Conservation (phyloP, 2,113 vertebrate species). For the Empidonax traillii region DNA sequence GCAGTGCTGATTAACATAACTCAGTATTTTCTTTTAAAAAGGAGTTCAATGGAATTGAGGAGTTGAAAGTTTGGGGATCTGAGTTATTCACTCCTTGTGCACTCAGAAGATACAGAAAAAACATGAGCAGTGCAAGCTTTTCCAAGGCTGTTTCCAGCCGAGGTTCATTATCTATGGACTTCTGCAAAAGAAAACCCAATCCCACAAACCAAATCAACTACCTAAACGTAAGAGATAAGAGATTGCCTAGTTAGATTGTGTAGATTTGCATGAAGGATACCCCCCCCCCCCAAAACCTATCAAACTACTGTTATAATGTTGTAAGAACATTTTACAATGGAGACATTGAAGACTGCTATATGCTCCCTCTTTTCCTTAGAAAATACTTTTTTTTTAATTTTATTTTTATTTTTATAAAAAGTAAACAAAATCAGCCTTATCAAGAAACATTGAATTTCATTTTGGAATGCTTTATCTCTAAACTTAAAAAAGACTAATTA, state of each 20-base stretch:
- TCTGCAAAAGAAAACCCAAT: not conserved
- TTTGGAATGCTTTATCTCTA: not conserved
- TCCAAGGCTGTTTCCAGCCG: not conserved
- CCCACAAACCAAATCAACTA: not conserved
- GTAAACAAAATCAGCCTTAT: not conserved
- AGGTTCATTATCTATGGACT: not conserved
- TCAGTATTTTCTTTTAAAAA: not conserved
- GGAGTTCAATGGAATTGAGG: not conserved
- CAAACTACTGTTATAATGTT: not conserved
- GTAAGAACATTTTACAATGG: not conserved
- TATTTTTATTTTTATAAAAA: not conserved
- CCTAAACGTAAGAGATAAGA: not conserved
- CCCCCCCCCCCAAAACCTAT: rapidly evolving
- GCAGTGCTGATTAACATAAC: not conserved
- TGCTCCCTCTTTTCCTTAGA: not conserved
- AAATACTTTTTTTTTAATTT: not conserved
- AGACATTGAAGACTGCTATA: not conserved
- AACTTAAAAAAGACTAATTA: not conserved
- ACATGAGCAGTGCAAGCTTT: not conserved
- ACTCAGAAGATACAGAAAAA: not conserved
- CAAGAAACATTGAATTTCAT: not conserved
- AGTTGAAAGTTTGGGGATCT: not conserved
- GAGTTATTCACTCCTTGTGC: not conserved
- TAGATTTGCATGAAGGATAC: not conserved
- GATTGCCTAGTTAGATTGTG: not conserved